Evolutionary conservation across 2,797 vertebrate species (phyloP), one percentile per base, ranked within the genome.

Genomic region (Momotus momota): DNA sequence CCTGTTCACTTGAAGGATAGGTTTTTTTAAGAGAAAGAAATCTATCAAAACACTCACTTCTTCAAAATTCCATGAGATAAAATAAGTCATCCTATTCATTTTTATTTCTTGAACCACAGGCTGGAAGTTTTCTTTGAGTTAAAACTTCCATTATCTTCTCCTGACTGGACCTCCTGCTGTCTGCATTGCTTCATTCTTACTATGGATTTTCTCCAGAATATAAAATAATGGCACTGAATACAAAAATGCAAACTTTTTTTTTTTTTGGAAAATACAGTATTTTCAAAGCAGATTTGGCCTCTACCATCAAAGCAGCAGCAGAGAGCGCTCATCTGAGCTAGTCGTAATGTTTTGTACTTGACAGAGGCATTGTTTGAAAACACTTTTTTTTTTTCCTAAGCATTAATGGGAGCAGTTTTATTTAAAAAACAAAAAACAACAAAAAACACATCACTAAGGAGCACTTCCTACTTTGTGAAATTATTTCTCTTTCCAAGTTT

Each of bases 41-140:
- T 26, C 62, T 43, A 54, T 65, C 82, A 57, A 88, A 58, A 73
- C 31, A 54, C 35, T 69, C 73, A 43, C 14, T 52, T 90, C 55
- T 48, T 20, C 60, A 45, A 78, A 77, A 62, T 2, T 14, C 19
- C 29, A 29, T 3, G 48, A 87, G 86, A 79, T 51, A 78, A 91
- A 94, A 88, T 52, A 93, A 93, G 14, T 33, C 65, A 86, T 74
- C 31, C 67, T 65, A 72, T 93, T 92, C 67, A 75, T 74, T 92
- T 92, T 86, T 40, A 86, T 74, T 85, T 77, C 71, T 60, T 52
- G 78, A 95, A 92, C 84, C 86, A 33, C 67, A 72, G 41, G 45
- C 27, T 57, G 65, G 33, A 91, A 73, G 79, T 80, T 87, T 86
- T 74, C 35, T 72, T 89, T 94, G 74, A 83, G 81, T 72, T 66